A percentile compares a stretch with the other conserved stretches of the same genome.
These are phyloP conservation scores for Rhamnusium bicolor DNA, from an alignment of 2,888 invertebrate genomes.

Conservation along the genomic window DNA sequence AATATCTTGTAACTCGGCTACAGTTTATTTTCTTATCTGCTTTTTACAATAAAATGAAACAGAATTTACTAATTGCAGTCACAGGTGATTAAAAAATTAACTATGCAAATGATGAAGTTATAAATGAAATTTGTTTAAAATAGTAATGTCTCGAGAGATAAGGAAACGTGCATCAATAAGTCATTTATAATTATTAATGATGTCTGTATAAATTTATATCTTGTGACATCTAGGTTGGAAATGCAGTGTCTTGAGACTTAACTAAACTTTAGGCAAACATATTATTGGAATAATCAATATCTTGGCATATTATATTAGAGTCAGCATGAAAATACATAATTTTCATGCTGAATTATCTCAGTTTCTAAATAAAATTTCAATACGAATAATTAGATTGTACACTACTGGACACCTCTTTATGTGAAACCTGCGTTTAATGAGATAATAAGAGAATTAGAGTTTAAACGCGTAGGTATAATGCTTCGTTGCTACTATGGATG, in stretches of 20 bases:
- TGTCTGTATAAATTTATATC: slow-evolving; percentile 4
- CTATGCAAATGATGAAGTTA: background rate
- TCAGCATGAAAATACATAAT: background rate
- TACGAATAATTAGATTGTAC: background rate
- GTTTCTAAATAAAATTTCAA: background rate
- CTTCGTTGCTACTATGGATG: too few relatives aligned
- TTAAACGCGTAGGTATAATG: too few relatives aligned
- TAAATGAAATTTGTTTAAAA: background rate
- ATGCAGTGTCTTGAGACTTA: background rate
- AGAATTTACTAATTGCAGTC: too few relatives aligned
- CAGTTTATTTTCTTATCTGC: too few relatives aligned
- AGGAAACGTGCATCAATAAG: background rate
- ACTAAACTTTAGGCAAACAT: background rate
- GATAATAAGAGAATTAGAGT: too few relatives aligned
- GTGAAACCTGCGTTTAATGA: too few relatives aligned
- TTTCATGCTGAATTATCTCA: background rate
- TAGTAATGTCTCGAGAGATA: background rate
- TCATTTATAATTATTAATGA: slow-evolving; percentile 11
- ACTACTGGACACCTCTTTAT: too few relatives aligned
- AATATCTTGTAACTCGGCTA: too few relatives aligned
- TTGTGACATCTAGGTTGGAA: background rate
- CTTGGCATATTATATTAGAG: background rate
- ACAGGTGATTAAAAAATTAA: background rate
- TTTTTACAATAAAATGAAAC: too few relatives aligned
- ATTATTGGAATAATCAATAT: slow-evolving; percentile 11